Evolutionary conservation across 2,113 vertebrate species (phyloP), one percentile per base, ranked within the genome.

Genomic region (Oreocharis arfaki): DNA sequence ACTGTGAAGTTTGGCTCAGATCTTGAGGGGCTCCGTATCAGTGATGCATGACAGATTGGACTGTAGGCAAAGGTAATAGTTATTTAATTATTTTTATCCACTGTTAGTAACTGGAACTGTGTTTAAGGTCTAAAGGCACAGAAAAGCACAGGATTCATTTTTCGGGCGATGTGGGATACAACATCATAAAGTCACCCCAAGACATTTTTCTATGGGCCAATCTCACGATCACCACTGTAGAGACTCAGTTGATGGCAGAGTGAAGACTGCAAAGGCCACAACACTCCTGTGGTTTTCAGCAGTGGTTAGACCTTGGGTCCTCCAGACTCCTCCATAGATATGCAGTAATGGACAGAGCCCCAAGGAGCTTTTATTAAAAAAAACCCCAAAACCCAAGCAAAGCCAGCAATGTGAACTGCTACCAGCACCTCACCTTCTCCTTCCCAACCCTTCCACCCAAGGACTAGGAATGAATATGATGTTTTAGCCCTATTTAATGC

Each of bases 141-240:
- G n/a, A n/a, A n/a, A n/a, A n/a, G n/a, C n/a, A n/a, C n/a, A n/a
- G n/a, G n/a, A n/a, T n/a, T n/a, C n/a, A n/a, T n/a, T n/a, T n/a
- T n/a, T n/a, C n/a, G n/a, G n/a, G n/a, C n/a, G n/a, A n/a, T n/a
- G n/a, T n/a, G n/a, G n/a, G n/a, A n/a, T n/a, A n/a, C n/a, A n/a
- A n/a, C n/a, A n/a, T n/a, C n/a, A n/a, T n/a, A n/a, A n/a, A n/a
- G n/a, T n/a, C n/a, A n/a, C n/a, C n/a, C n/a, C n/a, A n/a, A n/a
- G n/a, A n/a, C n/a, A n/a, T 28, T 57, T 11, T 60, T 75, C 65
- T 44, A 8, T 9, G 60, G 65, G 28, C 20, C 28, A 56, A 3
- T 28, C 26, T 76, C 37, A 65, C 0, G 1, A 13, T 30, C 44
- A 59, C 16, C 65, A 50, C n/a, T 2, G 0, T 15, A 46, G 60